Base-by-base conservation (phyloP, 2,888 invertebrate genomes). In the Heliconius ismenius region DNA sequence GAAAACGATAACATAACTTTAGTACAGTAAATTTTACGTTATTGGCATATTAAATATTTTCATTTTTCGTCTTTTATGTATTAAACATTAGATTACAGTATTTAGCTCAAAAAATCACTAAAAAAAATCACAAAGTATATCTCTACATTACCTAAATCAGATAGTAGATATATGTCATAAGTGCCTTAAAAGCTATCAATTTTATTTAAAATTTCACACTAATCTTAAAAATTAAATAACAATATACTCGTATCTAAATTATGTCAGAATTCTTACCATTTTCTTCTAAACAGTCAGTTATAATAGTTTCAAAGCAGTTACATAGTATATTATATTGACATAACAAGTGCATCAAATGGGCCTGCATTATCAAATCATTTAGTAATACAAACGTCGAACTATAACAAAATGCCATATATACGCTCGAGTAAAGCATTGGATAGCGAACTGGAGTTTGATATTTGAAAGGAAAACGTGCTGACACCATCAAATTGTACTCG, bases 321-420 rank as follows among this genome's bases (percentile, higher is more conserved):
- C 83, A 83, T 0, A 92, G 83, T 0, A 92, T 86, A 0, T 83
- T 81, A 64, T 88, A 89, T 80, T 92, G 91, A 67, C 91, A 92
- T 32, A 91, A 81, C n/a, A 91, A 74, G 62, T 91, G 89, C 74
- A 91, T 84, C 26, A 92, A 82, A 80, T 91, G 87, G 0, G 89
- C 86, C 74, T 92, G 91, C 88, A 90, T 88, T 21, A 87, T 88
- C 4, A 91, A 79, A 69, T 91, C 91, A 1, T 89, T 90, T 15
- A 88, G 83, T 89, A 92, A 91, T 36, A 92, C 88, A 75, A 89
- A 90, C 68, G 88, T 85, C 0, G 90, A 86, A 18, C 86, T 81
- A 79, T 88, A 91, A 18, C 83, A 80, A 74, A 91, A 91, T 0
- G 86, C 84, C 15, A 89, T 69, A 26, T 87, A 74, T 1, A 87